Conservation (phyloP, 2,113 vertebrate species). For the Oreochromis niloticus region DNA sequence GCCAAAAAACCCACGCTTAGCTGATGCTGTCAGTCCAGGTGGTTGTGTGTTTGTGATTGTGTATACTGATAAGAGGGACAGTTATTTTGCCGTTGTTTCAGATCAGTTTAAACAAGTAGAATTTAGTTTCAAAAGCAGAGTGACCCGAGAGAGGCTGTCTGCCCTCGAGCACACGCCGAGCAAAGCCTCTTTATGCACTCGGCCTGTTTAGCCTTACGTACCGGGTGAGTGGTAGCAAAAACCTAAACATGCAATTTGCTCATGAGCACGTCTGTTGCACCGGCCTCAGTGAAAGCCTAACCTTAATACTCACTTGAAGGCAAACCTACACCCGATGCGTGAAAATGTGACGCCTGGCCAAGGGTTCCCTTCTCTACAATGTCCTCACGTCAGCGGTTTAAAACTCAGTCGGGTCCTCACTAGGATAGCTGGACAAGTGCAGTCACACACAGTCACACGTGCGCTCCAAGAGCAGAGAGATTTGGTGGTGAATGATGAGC, state of each 20-base stretch:
- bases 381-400: background rate
- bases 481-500: slow-evolving; percentile 71
- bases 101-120: background rate
- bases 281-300: too few species aligned
- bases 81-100: background rate
- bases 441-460: background rate
- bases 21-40: background rate
- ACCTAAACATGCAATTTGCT: background rate
- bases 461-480: slow-evolving; percentile 36
- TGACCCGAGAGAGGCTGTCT: background rate
- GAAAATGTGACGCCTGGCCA: background rate
- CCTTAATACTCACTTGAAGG: background rate
- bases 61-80: background rate
- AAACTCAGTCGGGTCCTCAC: background rate
- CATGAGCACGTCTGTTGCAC: background rate
- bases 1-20: accelerated
- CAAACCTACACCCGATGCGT: background rate
- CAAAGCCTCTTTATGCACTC: background rate
- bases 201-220: background rate
- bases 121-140: background rate
- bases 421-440: background rate
- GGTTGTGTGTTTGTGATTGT: background rate
- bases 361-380: background rate
- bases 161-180: background rate
- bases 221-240: background rate